Evolutionary conservation across 2,888 invertebrate species (phyloP).

Genomic region (Alentia gelatinosa): DNA sequence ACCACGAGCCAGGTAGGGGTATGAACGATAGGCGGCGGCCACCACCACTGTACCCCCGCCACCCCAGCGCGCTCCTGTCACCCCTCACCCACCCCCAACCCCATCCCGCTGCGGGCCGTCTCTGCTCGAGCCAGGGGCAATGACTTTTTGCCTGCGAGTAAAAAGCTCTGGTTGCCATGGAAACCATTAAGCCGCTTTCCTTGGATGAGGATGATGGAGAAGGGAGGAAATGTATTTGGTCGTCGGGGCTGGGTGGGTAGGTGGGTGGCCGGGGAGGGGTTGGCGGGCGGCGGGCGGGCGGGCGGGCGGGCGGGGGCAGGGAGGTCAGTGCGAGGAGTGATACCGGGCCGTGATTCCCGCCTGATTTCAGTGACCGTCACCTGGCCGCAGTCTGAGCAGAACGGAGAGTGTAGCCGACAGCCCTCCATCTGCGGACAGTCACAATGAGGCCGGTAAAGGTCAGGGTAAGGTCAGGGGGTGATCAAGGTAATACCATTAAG

Average conservation of each 20-base stretch:
- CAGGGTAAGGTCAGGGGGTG: too few relatives aligned
- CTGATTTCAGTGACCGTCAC: background rate
- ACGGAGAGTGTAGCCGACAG: background rate
- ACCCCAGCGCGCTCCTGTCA: background rate
- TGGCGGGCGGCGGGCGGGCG: background rate
- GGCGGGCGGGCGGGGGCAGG: background rate
- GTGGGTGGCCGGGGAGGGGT: background rate
- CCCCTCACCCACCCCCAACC: background rate
- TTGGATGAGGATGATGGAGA: constrained; percentile 22
- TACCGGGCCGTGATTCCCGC: background rate
- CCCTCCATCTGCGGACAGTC: too few relatives aligned
- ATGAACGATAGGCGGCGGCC: background rate
- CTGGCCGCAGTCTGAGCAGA: background rate
- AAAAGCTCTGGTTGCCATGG: constrained; percentile 26
- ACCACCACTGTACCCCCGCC: background rate
- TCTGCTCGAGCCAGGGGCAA: background rate
- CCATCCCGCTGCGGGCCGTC: background rate
- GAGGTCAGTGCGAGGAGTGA: background rate
- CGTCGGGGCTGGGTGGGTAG: background rate
- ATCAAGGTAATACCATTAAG: too few relatives aligned
- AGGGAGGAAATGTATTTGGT: constrained; percentile 22
- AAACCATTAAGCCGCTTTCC: constrained; percentile 26
- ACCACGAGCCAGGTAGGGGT: background rate
- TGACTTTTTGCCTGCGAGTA: background rate
- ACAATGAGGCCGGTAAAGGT: too few relatives aligned